Evolutionary conservation across 2,113 vertebrate species (phyloP), one percentile per base, ranked within the genome.

Genomic region (Podarcis muralis): DNA sequence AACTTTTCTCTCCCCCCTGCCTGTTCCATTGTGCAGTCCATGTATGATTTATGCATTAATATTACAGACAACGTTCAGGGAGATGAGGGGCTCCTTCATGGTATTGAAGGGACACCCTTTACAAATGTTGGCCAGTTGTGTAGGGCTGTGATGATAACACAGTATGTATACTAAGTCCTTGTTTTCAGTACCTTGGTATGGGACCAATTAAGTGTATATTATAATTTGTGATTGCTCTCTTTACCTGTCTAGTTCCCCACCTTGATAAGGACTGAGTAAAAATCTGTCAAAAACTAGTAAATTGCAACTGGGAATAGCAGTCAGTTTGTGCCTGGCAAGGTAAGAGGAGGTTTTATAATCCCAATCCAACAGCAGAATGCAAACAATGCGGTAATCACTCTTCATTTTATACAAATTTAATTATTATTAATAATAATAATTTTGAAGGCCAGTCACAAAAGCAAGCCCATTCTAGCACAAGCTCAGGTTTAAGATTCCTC

Each of bases 361-460:
- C n/a, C 1, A 30, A 57, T 68, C 37, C 8, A 48, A 43, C 71
- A 25, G 37, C 4, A 65, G 57, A n/a, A 66, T 43, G 9, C 4
- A 30, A 65, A 4, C 5, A 43, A 43, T 27, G 74, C 76, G 30
- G 32, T 75, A 43, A 75, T 76, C 16, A n/a, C 18, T 25, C 6
- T 72, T 82, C 37, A 62, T 76, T n/a, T 53, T 53, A 53, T 53
- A 53, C 48, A 53, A 53, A 53, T 53, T 12, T 53, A 11, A 12
- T 53, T 48, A 48, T 48, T 53, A 12, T 3, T 53, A 53, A 12
- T 53, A 48, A 12, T 48, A 12, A 48, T 48, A 53, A 53, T 53
- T 53, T 83, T 83, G 37, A 77, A 22, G 25, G 59, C 69, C 53
- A 81, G 92, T 86, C 79, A 83, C 90, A 88, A 80, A 83, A 78